phyloP scores from a whole-genome alignment of 2,113 vertebrate species.

The Actenoides hombroni region DNA sequence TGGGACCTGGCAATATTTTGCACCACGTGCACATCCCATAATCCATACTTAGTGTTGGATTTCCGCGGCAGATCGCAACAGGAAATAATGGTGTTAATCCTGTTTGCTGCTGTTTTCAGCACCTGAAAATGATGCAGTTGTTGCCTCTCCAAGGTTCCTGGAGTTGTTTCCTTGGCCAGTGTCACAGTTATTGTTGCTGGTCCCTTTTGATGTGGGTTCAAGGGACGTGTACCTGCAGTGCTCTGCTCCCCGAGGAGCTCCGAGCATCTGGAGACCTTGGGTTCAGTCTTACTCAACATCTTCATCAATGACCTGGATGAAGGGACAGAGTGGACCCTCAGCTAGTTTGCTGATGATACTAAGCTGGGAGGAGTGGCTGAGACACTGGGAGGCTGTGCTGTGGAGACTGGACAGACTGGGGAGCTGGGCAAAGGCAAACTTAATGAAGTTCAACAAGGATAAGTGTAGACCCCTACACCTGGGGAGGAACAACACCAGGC shows the following conservation, averaged over 20 bases:
- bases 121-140: neutral
- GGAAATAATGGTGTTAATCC: neutral
- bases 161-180: neutral
- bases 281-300: too few relatives aligned
- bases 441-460: too few relatives aligned
- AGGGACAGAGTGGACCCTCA: too few relatives aligned
- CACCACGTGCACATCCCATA: neutral
- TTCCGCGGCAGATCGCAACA: neutral
- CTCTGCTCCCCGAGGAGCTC: neutral
- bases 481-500: too few relatives aligned
- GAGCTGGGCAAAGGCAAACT: too few relatives aligned
- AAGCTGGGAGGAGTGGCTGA: too few relatives aligned
- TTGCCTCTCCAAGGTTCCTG: conserved; percentile 3
- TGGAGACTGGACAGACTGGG: too few relatives aligned
- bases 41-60: conserved; percentile 1
- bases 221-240: neutral
- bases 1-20: neutral
- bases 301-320: too few relatives aligned
- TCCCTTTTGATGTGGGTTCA: neutral
- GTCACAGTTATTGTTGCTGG: neutral
- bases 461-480: too few relatives aligned
- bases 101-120: conserved; percentile 29
- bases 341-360: too few relatives aligned
- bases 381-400: too few relatives aligned
- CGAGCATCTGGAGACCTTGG: neutral